Percentiles rank a stretch among this genome's conserved stretches.
Conservation (phyloP, 1,140 invertebrate species). For the Pentalonia nigronervosa region DNA sequence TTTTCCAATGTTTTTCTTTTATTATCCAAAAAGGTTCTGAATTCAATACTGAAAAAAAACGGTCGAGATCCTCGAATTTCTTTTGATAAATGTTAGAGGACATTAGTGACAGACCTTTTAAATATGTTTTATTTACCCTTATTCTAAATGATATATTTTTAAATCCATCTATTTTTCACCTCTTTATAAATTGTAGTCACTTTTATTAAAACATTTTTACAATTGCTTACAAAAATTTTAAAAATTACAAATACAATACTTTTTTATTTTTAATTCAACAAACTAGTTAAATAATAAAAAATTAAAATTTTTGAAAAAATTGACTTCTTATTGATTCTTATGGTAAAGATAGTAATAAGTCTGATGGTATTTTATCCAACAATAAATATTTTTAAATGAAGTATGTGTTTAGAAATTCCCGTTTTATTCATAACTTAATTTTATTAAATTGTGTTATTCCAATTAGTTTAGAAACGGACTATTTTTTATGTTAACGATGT, state of each 20-base stretch:
- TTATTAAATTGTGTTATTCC: too few relatives aligned
- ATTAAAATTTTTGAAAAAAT: too few relatives aligned
- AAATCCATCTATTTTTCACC: not conserved
- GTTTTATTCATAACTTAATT: too few relatives aligned
- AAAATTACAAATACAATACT: not conserved
- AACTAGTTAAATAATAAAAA: too few relatives aligned
- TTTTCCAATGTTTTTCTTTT: not conserved
- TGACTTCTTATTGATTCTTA: too few relatives aligned
- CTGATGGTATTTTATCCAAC: too few relatives aligned
- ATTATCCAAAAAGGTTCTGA: not conserved
- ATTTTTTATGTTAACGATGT: too few relatives aligned
- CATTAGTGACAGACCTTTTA: conserved; percentile 1
- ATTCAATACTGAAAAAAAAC: not conserved
- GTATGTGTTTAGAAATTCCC: too few relatives aligned
- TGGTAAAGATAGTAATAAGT: too few relatives aligned
- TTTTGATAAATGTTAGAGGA: not conserved
- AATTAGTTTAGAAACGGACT: too few relatives aligned
- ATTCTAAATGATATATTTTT: not conserved
- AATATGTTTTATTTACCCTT: conserved; percentile 54
- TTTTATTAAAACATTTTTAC: not conserved
- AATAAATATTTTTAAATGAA: too few relatives aligned
- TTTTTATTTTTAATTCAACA: too few relatives aligned
- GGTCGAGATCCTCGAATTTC: not conserved
- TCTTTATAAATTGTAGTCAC: not conserved
- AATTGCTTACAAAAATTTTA: not conserved